Evolutionary conservation across 2,113 vertebrate genomes (phyloP), one percentile per base, ranked within the genome.

Genomic region (Trematocara stigmaticum): DNA sequence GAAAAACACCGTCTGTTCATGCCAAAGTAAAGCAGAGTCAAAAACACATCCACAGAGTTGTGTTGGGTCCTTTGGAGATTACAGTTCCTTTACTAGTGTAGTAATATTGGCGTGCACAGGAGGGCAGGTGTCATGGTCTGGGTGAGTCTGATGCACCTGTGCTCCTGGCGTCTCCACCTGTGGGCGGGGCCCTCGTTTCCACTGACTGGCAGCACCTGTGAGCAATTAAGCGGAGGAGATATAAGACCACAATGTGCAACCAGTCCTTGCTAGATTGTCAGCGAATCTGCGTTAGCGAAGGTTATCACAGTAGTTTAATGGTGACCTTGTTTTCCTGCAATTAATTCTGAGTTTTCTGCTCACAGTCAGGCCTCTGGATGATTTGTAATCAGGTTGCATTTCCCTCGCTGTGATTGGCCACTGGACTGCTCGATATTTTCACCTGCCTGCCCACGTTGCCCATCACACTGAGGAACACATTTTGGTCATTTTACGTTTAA

Each of bases 401-500:
- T 40, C 2, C 8, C 38, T 10, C 38, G 10, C 38, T 10, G 38
- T 40, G 9, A 1, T 40, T 40, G 38, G 38, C 38, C 10, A 5
- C 38, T 10, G 38, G 38, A 11, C 1, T 40, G 38, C 38, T 40
- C 5, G 0, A 55, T 55, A 55, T 23, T 23, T 23, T 55, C 52
- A 55, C 5, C 52, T 53, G 2, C 52, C 3, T 4, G 51, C 5
- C 3, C 51, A 3, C 47, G 8, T n/a, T 6, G 3, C 18, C 51
- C 51, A 6, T 0, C 0, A 23, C n/a, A 53, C n/a, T 0, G 1
- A 53, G 5, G 10, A 53, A 0, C 10, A 0, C 1, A 4, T 11
- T 53, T 53, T 23, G 10, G 3, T 23, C 0, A 53, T 53, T 53
- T 53, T 53, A 53, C n/a, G 0, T 23, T 53, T 4, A 53, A 53